Evolutionary conservation across 30 jellyfish, hydroid and myxozoan species (phyloP).

Genomic region (Aurelia aurita complex sp. Pacific): DNA sequence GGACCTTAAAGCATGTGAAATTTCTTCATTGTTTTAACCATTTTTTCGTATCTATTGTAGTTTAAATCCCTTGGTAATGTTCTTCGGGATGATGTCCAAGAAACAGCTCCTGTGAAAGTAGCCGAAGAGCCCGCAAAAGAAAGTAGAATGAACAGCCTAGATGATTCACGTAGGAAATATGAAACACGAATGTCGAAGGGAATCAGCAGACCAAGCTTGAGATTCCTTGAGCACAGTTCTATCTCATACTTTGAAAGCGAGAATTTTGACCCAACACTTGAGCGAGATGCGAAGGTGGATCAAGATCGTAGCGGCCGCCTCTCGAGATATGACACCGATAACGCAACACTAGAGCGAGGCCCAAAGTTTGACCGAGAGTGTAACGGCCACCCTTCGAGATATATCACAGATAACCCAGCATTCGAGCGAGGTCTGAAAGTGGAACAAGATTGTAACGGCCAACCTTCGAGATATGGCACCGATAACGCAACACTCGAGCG

Average conservation of each 20-base stretch:
- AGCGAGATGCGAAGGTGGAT: background rate
- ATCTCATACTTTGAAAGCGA: slow-evolving; percentile 9
- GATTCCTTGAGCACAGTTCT: slow-evolving; percentile 55
- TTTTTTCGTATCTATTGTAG: background rate
- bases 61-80: slow-evolving; percentile 24
- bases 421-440: too few relatives aligned
- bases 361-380: too few relatives aligned
- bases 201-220: slow-evolving; percentile 53
- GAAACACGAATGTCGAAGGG: slow-evolving; percentile 65
- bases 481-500: background rate
- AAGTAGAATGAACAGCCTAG: background rate
- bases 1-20: background rate
- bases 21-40: background rate
- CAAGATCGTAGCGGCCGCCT: background rate
- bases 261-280: background rate
- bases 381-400: too few relatives aligned
- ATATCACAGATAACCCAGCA: too few relatives aligned
- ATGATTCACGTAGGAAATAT: slow-evolving; percentile 26
- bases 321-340: background rate
- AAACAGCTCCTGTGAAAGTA: background rate
- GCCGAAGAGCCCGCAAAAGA: background rate
- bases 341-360: too few relatives aligned
- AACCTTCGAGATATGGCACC: background rate
- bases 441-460: background rate
- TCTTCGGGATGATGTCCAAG: background rate